Base-by-base conservation (phyloP, 1,140 invertebrate genomes). In the Bombus sibiricus region DNA sequence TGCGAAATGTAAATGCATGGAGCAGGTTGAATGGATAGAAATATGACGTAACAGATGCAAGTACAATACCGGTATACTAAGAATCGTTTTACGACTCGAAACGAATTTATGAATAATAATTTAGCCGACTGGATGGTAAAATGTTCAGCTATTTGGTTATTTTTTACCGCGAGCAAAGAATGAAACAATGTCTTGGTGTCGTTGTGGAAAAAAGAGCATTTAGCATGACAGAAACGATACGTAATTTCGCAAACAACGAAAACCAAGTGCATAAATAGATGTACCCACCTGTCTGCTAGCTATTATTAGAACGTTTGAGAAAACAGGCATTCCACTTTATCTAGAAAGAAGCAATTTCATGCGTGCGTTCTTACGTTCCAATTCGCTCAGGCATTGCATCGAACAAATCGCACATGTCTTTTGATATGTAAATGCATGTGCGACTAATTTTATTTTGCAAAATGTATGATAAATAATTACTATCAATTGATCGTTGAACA, bases 221-320 rank as follows among this genome's bases (percentile, higher is more conserved):
- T 80, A 73, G 47, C 87, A 76, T 37, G 37, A 88, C 85, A 88
- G 87, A 83, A 87, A 77, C 81, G 88, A 81, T 83, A 86, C 64
- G 88, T 73, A 85, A 84, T 91, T 92, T 92, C 74, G 83, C 85
- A 88, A 86, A 72, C 71, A 74, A 62, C 71, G 75, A 73, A 78
- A 83, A 75, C 79, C 28, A 81, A 37, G 68, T 75, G 87, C 88
- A 85, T 79, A 92, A 89, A 82, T 88, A 90, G 86, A 79, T 86
- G 72, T 81, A 68, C 79, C 79, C 59, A 82, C 78, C 34, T 37
- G 71, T 2, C 28, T 71, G 59, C 32, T 3, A 4, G 25, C 53
- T 84, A 84, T 79, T 79, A 84, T 47, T 84, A 71, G 75, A 78
- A 84, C 53, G 47, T 53, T 47, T 34, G 22, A 34, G 39, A 39